Conservation (phyloP, 2,113 vertebrate genomes). For the Rattus rattus region DNA sequence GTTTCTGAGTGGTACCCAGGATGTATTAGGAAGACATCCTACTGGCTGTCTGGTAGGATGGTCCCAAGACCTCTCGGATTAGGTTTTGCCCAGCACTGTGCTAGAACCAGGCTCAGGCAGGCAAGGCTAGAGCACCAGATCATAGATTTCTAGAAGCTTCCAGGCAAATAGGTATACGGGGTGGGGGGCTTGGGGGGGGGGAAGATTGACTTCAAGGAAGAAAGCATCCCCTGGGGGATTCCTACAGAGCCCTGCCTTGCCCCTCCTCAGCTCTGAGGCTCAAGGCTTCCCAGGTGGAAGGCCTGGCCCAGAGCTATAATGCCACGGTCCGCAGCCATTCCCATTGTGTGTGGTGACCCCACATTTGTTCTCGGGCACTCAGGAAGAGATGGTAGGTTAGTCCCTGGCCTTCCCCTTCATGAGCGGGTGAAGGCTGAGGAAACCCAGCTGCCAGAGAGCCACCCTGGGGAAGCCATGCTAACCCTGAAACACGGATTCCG, state of each 20-base stretch:
- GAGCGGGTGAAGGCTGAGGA: too few relatives aligned
- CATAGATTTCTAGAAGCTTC: neutral
- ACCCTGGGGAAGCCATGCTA: neutral
- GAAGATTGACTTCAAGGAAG: neutral
- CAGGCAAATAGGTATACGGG: too few relatives aligned
- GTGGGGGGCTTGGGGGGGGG: too few relatives aligned
- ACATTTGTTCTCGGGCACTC: neutral
- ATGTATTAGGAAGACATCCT: too few relatives aligned
- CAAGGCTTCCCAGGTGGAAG: neutral
- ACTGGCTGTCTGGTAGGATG: fast-evolving
- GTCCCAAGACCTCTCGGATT: neutral
- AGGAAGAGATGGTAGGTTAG: neutral
- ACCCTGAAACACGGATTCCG: neutral
- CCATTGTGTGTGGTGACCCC: neutral
- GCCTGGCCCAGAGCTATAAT: neutral
- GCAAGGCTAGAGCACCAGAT: neutral
- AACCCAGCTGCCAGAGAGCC: neutral
- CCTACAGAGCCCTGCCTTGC: neutral
- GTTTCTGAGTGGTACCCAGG: fast-evolving
- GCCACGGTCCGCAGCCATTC: neutral
- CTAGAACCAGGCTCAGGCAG: neutral
- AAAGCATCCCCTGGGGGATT: too few relatives aligned
- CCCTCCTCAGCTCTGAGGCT: neutral
- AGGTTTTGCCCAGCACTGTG: too few relatives aligned
- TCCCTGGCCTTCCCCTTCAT: too few relatives aligned